Conservation (phyloP, 2,113 vertebrate species). For the Oophaga pumilio region DNA sequence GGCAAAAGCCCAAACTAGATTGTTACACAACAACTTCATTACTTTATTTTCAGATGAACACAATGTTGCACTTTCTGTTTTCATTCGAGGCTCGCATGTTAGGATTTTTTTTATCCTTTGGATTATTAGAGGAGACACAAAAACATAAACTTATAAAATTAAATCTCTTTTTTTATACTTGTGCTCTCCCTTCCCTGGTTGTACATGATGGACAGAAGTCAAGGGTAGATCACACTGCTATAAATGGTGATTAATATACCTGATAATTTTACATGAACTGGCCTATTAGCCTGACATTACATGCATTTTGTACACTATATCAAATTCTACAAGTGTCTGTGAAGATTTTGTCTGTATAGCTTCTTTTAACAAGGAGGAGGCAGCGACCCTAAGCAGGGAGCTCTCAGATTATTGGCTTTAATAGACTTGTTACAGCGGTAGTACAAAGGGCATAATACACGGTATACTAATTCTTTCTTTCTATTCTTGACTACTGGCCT, state of each 20-base stretch:
- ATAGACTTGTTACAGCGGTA: conserved; percentile 32
- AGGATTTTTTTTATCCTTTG: background rate
- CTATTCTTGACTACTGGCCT: conserved; percentile 13
- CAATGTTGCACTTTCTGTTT: background rate
- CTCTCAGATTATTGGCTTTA: background rate
- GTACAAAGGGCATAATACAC: conserved; percentile 18
- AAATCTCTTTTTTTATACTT: background rate
- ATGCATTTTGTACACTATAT: background rate
- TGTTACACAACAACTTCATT: conserved; percentile 19
- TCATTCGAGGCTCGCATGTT: background rate
- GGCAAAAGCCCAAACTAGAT: conserved; percentile 10
- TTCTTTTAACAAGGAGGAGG: background rate
- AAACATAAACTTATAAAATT: background rate
- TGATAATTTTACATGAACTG: background rate
- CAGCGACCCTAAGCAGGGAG: background rate
- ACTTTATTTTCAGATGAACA: background rate
- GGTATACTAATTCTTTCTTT: conserved; percentile 26
- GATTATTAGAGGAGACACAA: background rate
- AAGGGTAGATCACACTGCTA: background rate
- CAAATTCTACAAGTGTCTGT: background rate
- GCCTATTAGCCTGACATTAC: background rate
- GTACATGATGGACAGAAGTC: background rate
- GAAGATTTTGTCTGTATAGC: background rate
- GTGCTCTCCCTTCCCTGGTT: background rate
- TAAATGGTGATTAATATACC: background rate